Evolutionary conservation across 2,888 invertebrate genomes (phyloP).

Genomic region (Aleiodes alternator): DNA sequence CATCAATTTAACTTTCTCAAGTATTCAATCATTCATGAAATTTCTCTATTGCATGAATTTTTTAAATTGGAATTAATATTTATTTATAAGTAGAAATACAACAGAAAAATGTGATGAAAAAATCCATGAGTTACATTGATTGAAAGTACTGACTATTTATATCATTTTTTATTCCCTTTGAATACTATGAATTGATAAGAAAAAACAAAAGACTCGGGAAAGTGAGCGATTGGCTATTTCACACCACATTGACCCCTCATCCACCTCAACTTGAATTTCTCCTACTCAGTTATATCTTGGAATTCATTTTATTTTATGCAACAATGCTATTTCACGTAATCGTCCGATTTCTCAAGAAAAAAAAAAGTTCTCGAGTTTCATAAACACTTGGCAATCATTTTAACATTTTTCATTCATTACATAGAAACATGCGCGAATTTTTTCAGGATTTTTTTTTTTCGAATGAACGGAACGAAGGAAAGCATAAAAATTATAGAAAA

Average conservation of each 20-base stretch:
- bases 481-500: too few species aligned
- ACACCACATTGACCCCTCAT: constrained; percentile 65
- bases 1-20: constrained; percentile 2
- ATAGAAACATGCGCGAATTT: too few species aligned
- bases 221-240: constrained; percentile 67
- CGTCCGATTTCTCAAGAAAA: constrained; percentile 58
- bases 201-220: constrained; percentile 33
- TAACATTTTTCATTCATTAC: too few species aligned
- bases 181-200: constrained; percentile 2
- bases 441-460: too few species aligned
- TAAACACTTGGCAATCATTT: too few species aligned
- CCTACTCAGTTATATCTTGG: constrained; percentile 47
- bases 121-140: too few species aligned
- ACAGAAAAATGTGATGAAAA: too few species aligned
- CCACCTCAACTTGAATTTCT: constrained; percentile 26
- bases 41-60: too few species aligned
- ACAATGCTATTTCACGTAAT: constrained; percentile 62
- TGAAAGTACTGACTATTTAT: background rate
- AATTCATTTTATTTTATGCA: constrained; percentile 63
- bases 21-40: background rate
- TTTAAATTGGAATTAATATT: too few species aligned
- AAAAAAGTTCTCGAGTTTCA: background rate
- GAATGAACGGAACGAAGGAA: too few species aligned
- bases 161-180: constrained; percentile 26
- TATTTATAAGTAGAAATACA: too few species aligned